Base-by-base conservation (phyloP, 2,888 invertebrate genomes). In the Chaetogeoica ovagalla region DNA sequence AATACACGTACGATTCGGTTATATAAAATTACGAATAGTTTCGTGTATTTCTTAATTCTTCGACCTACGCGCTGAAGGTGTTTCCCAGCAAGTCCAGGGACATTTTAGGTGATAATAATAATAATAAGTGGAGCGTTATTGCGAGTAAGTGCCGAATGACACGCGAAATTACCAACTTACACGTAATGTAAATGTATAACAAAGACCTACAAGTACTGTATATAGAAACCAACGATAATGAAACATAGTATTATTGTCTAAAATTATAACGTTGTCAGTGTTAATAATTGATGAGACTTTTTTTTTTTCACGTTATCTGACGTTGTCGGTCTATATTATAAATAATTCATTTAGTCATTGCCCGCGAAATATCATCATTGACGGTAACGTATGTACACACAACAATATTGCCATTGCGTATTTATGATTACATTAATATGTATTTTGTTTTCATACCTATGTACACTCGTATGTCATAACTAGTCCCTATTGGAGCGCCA, bases 401-500 rank as follows among this genome's bases (percentile, higher is more conserved):
- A 21, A 43, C 21, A 39, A 65, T 65, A 39, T 0, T 65, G n/a
- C 7, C 43, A 43, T 9, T 43, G 9, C 7, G 9, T 6, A 39
- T 39, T 6, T 39, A 7, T 7, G 39, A 39, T 39, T 48, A 39
- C 37, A 39, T 21, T 15, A 1, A 39, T 71, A 19, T 62, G 52
- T 21, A 11, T 23, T 62, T 73, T 21, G 6, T 23, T 30, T 30
- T 39, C 62, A 30, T 88, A 94, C 95, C 94, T 82, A 94, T 91
- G 86, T 92, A 95, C 83, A 94, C 93, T 85, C 94, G 89, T 70
- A 96, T 91, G 85, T 96, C 95, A 85, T 96, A 96, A 81, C 94
- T 95, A 71, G 95, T 95, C 15, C 96, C 96, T 73, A 96, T 95
- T 0, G 95, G 95, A 1, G 95, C 94, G 0, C 96, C 96, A 83